Percentiles rank a stretch among this genome's conserved stretches.
Conservation (phyloP, 2,797 vertebrate species). For the Allobates femoralis region DNA sequence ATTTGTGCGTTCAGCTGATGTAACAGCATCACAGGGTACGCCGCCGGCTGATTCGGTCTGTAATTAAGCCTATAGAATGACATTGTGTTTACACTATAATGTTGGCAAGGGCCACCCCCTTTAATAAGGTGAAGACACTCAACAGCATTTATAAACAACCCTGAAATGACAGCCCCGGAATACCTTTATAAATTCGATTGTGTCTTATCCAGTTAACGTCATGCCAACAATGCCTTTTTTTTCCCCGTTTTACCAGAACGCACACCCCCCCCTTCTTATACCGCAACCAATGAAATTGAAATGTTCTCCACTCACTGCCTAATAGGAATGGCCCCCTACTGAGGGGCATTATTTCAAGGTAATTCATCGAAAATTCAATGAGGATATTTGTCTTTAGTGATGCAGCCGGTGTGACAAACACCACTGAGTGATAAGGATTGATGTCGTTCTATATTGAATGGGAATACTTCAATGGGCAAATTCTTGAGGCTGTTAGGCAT, state of each 20-base stretch:
- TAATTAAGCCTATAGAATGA: background rate
- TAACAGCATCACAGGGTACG: background rate
- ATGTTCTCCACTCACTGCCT: background rate
- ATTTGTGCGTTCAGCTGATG: background rate
- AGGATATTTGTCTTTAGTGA: slow-evolving; percentile 32
- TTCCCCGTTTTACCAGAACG: background rate
- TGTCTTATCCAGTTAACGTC: background rate
- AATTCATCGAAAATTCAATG: slow-evolving; percentile 16
- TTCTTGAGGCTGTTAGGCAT: background rate
- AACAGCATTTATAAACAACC: background rate
- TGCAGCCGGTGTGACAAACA: slow-evolving; percentile 1
- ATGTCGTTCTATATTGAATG: background rate
- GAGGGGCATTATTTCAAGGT: slow-evolving; percentile 10
- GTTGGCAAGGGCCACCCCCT: background rate
- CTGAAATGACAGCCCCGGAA: background rate
- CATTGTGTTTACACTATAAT: background rate
- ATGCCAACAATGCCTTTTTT: background rate
- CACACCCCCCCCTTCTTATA: background rate
- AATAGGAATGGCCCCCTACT: slow-evolving; percentile 14
- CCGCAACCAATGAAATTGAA: slow-evolving; percentile 14
- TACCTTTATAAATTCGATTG: background rate
- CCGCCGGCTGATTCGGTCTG: no score
- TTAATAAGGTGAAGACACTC: background rate
- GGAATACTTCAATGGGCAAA: background rate
- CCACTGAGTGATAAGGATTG: background rate